These are phyloP conservation scores for Trinectes maculatus DNA, from an alignment of 2,113 vertebrate species.

Conservation along the genomic window DNA sequence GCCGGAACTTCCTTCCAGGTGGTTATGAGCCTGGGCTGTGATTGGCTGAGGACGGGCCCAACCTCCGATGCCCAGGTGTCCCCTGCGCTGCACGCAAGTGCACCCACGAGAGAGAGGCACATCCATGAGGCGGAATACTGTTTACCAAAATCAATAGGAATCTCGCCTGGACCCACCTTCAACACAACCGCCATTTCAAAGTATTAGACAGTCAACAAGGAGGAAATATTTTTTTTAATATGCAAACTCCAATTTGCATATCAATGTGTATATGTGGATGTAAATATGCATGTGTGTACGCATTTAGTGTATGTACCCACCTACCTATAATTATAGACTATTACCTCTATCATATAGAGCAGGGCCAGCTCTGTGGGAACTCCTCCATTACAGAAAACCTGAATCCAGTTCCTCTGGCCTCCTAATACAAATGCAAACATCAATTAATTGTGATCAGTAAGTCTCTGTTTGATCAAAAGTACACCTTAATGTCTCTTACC, in stretches of 20 bases:
- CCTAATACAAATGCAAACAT: constrained; percentile 75
- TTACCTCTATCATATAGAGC: constrained; percentile 94
- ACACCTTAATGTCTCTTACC: constrained; percentile 73
- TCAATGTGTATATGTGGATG: too few species aligned
- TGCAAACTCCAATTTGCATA: too few species aligned
- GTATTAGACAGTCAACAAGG: neutral
- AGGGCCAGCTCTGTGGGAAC: constrained; percentile 93
- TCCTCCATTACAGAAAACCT: constrained; percentile 95
- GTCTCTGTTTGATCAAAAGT: neutral
- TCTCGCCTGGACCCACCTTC: constrained; percentile 91
- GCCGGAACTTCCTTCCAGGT: constrained; percentile 93
- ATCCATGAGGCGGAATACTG: constrained; percentile 96
- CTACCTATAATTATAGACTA: too few species aligned
- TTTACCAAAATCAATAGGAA: constrained; percentile 90
- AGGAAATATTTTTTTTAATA: too few species aligned
- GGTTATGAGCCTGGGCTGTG: constrained; percentile 90
- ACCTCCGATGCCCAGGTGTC: constrained; percentile 98
- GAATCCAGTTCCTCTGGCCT: constrained; percentile 95
- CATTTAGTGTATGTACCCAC: too few species aligned
- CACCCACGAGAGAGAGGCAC: constrained; percentile 93
- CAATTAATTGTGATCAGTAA: too few species aligned
- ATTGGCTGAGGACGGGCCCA: constrained; percentile 87
- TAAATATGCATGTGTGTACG: too few species aligned
- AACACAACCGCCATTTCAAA: neutral
- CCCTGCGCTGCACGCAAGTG: constrained; percentile 89